phyloP scores from a whole-genome alignment of 2,888 invertebrate species.

The Eudemis profundana region DNA sequence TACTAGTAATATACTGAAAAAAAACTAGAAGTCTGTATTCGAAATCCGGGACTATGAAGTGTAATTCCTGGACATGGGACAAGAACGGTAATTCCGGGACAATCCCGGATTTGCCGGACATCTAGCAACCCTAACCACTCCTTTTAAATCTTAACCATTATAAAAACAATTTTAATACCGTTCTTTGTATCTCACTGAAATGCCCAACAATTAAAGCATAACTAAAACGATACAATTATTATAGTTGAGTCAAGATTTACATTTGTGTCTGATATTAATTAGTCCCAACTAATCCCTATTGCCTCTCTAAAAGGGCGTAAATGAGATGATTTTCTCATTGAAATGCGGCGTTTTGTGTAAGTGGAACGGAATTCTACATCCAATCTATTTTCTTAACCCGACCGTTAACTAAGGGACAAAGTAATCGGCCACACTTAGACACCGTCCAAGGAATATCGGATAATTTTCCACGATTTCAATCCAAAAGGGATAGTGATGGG shows the following conservation, averaged over 20 bases:
- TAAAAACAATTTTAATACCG: background rate
- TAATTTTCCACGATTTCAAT: conserved; percentile 42
- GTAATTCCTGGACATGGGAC: no score
- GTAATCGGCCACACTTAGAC: conserved; percentile 38
- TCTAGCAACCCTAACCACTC: no score
- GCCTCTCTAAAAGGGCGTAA: background rate
- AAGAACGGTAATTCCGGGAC: no score
- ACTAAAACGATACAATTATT: conserved; percentile 10
- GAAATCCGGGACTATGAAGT: no score
- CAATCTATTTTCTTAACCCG: conserved; percentile 27
- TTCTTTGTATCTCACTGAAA: background rate
- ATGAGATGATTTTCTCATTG: background rate
- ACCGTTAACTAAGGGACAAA: conserved; percentile 28
- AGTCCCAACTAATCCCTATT: background rate
- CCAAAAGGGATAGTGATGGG: conserved; percentile 23
- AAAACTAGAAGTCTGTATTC: no score
- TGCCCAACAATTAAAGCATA: background rate
- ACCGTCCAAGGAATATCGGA: conserved; percentile 38
- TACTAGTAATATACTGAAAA: no score
- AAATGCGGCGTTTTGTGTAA: background rate
- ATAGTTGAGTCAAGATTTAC: conserved; percentile 21
- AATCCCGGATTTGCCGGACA: no score
- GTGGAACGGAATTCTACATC: background rate
- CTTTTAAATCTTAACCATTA: no score
- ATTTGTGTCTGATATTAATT: conserved; percentile 10